Conservation (phyloP, 2,113 vertebrate genomes). For the Anguilla rostrata region DNA sequence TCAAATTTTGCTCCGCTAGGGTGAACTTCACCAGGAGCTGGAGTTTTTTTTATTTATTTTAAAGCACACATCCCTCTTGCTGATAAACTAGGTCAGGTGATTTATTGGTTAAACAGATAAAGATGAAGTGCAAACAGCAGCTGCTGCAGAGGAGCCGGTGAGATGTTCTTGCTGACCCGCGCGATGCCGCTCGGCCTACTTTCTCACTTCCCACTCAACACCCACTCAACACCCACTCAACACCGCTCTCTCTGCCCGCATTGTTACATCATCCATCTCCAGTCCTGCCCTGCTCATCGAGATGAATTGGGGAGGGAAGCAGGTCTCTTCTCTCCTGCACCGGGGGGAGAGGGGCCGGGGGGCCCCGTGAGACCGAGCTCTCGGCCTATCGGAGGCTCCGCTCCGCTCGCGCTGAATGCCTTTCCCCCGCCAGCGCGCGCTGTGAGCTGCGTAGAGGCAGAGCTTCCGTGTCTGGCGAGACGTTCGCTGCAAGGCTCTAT, state of each 20-base stretch:
- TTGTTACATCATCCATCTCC: not conserved
- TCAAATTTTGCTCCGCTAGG: not conserved
- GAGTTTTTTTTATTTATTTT: not conserved
- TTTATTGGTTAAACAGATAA: not conserved
- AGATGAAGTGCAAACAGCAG: not conserved
- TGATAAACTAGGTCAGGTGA: conserved; percentile 13
- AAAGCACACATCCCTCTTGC: not conserved
- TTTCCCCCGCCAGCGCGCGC: no score
- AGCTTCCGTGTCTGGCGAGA: not conserved
- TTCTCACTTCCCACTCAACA: not conserved
- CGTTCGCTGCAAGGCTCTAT: not conserved
- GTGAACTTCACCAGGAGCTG: not conserved
- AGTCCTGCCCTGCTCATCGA: not conserved
- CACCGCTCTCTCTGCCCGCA: not conserved
- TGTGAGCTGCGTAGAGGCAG: not conserved
- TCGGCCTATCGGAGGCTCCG: not conserved
- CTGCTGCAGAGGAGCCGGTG: not conserved
- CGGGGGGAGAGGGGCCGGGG: not conserved
- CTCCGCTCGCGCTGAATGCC: not conserved
- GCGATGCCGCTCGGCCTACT: not conserved
- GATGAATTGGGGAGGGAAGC: not conserved
- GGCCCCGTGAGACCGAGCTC: not conserved
- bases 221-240: not conserved
- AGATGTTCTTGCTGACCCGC: not conserved
- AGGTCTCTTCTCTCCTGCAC: not conserved